Percentiles rank a stretch among this genome's conserved stretches.
phyloP scores from a whole-genome alignment of 2,113 vertebrate genomes.

The Camelus bactrianus region DNA sequence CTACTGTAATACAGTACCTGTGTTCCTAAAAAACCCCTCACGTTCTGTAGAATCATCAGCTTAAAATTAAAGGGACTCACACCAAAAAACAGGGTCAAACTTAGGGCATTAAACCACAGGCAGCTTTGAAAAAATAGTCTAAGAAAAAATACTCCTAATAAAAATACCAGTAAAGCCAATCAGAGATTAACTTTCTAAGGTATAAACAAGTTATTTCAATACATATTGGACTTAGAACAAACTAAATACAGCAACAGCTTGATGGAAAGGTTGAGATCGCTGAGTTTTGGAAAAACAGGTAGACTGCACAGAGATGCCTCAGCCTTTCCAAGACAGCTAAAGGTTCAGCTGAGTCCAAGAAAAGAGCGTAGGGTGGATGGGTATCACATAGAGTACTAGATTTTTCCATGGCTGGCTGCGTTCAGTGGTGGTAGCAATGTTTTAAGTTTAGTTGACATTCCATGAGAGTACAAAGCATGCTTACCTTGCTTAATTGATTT shows the following conservation, averaged over 20 bases:
- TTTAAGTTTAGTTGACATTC: neutral
- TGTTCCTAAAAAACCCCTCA: neutral
- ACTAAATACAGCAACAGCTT: neutral
- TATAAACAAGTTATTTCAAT: neutral
- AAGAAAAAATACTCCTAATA: neutral
- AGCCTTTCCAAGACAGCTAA: neutral
- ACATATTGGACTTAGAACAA: neutral
- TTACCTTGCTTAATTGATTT: neutral
- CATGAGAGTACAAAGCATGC: neutral
- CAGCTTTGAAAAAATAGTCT: neutral
- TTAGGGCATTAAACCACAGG: neutral
- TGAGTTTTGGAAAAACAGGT: neutral
- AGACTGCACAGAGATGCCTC: neutral
- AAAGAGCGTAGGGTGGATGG: neutral
- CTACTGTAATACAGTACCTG: neutral
- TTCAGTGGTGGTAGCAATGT: fast-evolving
- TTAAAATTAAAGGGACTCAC: neutral
- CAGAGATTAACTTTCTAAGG: neutral
- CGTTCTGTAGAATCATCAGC: neutral
- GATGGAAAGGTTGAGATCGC: neutral
- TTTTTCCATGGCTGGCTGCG: neutral
- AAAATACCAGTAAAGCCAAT: neutral
- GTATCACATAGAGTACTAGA: no score
- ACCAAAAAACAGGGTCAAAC: neutral
- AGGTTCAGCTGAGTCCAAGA: neutral